These are phyloP conservation scores for Zaprionus obscuricornis DNA, from an alignment of 2,888 invertebrate genomes.

Conservation along the genomic window DNA sequence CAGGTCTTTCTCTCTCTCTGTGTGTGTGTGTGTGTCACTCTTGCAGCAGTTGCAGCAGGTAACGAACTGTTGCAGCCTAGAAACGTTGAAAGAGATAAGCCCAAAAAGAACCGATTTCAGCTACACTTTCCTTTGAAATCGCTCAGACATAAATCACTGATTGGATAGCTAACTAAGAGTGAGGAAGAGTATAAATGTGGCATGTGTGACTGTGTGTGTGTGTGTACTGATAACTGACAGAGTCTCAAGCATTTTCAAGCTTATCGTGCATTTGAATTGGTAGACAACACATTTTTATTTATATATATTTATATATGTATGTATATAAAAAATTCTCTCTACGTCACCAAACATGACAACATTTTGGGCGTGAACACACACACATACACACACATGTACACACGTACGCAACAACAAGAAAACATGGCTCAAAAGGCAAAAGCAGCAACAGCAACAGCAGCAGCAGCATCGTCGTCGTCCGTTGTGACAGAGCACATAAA, in stretches of 20 bases:
- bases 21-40: not conserved
- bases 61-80: constrained; percentile 21
- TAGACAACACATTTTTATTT: constrained; percentile 62
- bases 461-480: constrained; percentile 56
- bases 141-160: constrained; percentile 62
- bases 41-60: constrained; percentile 33
- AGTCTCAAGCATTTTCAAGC: constrained; percentile 41
- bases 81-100: not conserved
- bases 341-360: constrained; percentile 70
- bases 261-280: constrained; percentile 71
- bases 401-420: constrained; percentile 18
- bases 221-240: constrained; percentile 61
- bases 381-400: constrained; percentile 19
- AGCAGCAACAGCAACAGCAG: constrained; percentile 7
- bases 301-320: constrained; percentile 34
- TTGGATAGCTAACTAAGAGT: constrained; percentile 37
- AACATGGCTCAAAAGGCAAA: constrained; percentile 61
- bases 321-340: constrained; percentile 53
- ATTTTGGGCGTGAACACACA: constrained; percentile 70
- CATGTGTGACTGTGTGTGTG: constrained; percentile 9
- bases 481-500: constrained; percentile 80
- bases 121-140: constrained; percentile 59
- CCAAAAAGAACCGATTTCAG: constrained; percentile 4
- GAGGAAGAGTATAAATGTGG: constrained; percentile 3
- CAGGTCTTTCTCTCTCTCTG: constrained; percentile 19